Evolutionary conservation across 2,888 invertebrate genomes (phyloP).

Genomic region (Leucophenga montana): DNA sequence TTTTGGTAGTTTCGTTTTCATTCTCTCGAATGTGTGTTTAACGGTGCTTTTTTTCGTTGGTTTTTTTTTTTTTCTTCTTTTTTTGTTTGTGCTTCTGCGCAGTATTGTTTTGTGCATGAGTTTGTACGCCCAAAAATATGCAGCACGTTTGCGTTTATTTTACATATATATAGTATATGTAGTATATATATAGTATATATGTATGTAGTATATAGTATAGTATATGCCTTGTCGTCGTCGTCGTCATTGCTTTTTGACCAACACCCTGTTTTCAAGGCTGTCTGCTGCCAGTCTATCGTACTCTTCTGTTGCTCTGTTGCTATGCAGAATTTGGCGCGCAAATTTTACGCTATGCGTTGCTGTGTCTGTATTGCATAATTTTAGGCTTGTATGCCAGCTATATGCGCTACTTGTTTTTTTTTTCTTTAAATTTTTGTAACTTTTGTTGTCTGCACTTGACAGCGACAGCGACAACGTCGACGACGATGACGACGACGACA

Average conservation of each 20-base stretch:
- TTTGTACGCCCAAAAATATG: constrained; percentile 8
- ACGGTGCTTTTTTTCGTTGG: neutral
- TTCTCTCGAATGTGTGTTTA: constrained; percentile 20
- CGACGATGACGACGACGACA: too few relatives aligned
- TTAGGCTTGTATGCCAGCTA: neutral
- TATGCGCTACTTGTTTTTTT: neutral
- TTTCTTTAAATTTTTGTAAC: neutral
- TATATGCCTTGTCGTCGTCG: constrained; percentile 29
- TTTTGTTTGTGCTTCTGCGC: constrained; percentile 14
- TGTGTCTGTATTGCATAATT: neutral
- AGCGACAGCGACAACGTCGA: neutral
- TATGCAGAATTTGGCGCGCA: constrained; percentile 43
- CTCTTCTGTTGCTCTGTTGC: neutral
- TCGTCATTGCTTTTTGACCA: constrained; percentile 38
- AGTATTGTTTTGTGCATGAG: neutral
- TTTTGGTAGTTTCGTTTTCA: neutral
- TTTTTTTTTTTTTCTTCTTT: constrained; percentile 21
- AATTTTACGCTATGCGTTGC: constrained; percentile 16
- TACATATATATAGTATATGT: neutral
- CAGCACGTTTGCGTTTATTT: neutral
- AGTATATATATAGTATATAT: neutral
- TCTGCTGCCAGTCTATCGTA: constrained; percentile 36
- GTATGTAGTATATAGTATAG: too few relatives aligned
- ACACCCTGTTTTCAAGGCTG: constrained; percentile 52
- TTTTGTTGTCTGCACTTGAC: constrained; percentile 20